Base-by-base conservation (phyloP, 2,888 invertebrate species). In the Epinotia ramella region DNA sequence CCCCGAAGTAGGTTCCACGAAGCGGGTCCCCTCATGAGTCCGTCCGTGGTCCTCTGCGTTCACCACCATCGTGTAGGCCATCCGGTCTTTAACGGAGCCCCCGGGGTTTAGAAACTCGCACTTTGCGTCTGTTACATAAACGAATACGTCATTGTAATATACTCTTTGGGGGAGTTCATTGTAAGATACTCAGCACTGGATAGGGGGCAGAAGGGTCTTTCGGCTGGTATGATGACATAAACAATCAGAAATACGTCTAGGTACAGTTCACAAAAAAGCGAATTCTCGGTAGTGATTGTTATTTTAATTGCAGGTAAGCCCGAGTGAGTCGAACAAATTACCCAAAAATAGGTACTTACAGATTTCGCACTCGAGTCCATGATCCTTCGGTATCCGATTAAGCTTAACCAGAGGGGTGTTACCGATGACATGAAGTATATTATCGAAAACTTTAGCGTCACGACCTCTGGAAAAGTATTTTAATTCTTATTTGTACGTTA, bases 81-180 rank as follows among this genome's bases (percentile, higher is more conserved):
- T 99, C 70, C 98, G 95, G 87, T 98, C 98, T 86, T 98, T 98
- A 1, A 98, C 97, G 18, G 98, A 99, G 0, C 99, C 99, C 49
- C 99, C 99, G 53, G 99, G 98, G 89, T 99, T 99, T 83, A 99
- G 95, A 88, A 96, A 99, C 91, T 99, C 99, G 89, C 99, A 99
- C 95, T 99, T 99, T 68, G 96, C 99, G 92, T 97, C 98, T 99
- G 87, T 73, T 57, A 6, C 20, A 20, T 4, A 49, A n/a, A 40
- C 9, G 40, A 9, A 40, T 9, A 40, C 28, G 1, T 28, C 3
- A 28, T 28, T 33, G 33, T 33, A 7, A 7, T 33, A 33, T 7
- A 7, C 33, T 33, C 33, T 33, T 6, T 33, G 33, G 33, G 40
- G 40, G 7, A 40, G 9, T 40, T 40, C 7, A 33, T 40, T 40